Percentiles rank a stretch among this genome's conserved stretches.
Evolutionary conservation across 2,113 vertebrate genomes (phyloP).

Genomic region (Notarius quadriscutis): DNA sequence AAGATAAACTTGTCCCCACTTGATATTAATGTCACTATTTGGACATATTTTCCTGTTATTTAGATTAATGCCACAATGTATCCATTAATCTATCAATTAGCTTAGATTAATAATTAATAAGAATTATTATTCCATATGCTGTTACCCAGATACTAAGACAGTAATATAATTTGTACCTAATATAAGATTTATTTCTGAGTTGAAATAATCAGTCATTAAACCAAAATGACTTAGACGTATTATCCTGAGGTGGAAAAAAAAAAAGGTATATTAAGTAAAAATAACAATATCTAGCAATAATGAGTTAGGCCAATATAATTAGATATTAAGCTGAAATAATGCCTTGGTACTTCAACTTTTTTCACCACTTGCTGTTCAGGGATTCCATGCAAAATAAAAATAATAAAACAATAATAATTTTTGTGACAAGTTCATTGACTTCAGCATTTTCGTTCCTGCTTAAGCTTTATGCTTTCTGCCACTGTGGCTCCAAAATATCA

Average conservation of each 20-base stretch:
- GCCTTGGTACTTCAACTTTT: background rate
- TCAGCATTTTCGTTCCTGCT: background rate
- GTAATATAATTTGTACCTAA: background rate
- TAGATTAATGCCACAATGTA: too few species aligned
- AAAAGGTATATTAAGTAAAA: background rate
- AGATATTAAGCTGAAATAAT: background rate
- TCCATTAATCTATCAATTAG: too few species aligned
- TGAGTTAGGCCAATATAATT: background rate
- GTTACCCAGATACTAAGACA: background rate
- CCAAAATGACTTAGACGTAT: background rate
- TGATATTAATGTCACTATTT: too few species aligned
- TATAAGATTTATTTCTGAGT: background rate
- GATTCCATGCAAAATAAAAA: background rate
- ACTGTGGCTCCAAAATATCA: background rate
- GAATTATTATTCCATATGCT: too few species aligned
- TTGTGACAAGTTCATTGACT: background rate
- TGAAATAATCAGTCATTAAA: background rate
- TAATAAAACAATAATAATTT: background rate
- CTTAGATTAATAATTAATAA: too few species aligned
- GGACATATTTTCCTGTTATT: too few species aligned
- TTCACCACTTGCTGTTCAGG: background rate
- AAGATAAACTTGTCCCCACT: too few species aligned
- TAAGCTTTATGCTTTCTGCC: background rate
- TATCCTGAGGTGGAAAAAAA: background rate
- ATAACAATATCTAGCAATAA: background rate